These are phyloP conservation scores for Ardeotis arabs DNA, from an alignment of 2,113 vertebrate species.

Conservation along the genomic window DNA sequence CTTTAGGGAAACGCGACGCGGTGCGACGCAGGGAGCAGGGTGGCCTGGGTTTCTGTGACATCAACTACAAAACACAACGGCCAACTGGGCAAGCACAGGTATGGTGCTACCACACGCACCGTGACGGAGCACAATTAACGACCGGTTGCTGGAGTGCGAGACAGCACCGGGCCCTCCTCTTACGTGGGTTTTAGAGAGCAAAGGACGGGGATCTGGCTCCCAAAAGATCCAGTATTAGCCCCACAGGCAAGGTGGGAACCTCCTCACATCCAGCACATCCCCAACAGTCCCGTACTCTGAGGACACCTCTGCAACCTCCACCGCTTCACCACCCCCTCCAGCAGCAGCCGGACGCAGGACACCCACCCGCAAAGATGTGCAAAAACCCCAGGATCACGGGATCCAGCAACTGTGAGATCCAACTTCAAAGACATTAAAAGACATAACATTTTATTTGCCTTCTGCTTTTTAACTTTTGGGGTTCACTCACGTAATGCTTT, in stretches of 20 bases:
- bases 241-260: neutral
- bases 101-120: neutral
- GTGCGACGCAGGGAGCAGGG: neutral
- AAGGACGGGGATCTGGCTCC: neutral
- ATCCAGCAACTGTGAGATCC: neutral
- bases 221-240: neutral
- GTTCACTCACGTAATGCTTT: constrained; percentile 27
- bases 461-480: constrained; percentile 46
- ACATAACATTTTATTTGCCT: constrained; percentile 56
- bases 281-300: neutral
- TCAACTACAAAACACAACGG: constrained; percentile 17
- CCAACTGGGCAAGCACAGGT: neutral
- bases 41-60: neutral
- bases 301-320: neutral
- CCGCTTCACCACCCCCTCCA: neutral
- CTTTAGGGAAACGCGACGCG: neutral
- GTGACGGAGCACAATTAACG: neutral
- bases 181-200: neutral
- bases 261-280: neutral
- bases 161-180: neutral
- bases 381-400: neutral
- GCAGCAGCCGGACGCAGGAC: neutral
- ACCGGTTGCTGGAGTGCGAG: neutral
- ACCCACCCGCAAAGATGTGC: neutral
- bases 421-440: constrained; percentile 40